phyloP scores from a whole-genome alignment of 2,888 invertebrate genomes.

The Diaphora mendica region DNA sequence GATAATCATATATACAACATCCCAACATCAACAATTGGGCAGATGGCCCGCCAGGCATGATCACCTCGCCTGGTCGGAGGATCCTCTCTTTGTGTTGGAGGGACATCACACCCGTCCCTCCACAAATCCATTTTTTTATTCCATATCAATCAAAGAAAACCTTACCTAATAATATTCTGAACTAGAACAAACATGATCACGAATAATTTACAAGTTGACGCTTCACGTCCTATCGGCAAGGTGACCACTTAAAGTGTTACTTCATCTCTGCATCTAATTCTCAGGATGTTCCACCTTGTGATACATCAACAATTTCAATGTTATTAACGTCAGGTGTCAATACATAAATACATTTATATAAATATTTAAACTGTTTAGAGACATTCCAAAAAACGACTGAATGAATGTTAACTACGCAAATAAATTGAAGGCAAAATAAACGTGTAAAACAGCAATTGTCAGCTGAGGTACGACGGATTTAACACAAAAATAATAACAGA shows the following conservation, averaged over 20 bases:
- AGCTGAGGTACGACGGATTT: slow-evolving; percentile 29
- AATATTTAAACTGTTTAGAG: background rate
- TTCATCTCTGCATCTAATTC: background rate
- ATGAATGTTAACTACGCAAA: slow-evolving; percentile 26
- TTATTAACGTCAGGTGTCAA: slow-evolving; percentile 3
- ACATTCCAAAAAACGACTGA: slow-evolving; percentile 5
- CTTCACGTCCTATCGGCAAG: background rate
- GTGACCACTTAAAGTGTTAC: background rate
- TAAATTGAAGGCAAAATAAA: slow-evolving; percentile 25
- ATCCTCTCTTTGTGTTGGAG: no score
- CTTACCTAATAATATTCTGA: background rate
- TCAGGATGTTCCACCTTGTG: background rate
- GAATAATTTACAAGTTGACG: background rate
- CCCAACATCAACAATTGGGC: no score
- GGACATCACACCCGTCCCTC: no score
- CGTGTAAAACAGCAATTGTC: slow-evolving; percentile 19
- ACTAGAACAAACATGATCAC: background rate
- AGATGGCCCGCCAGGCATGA: no score
- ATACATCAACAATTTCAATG: background rate
- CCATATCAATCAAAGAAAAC: background rate
- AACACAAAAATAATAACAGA: slow-evolving; percentile 40
- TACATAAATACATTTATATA: background rate
- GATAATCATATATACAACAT: no score
- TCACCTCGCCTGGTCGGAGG: no score
- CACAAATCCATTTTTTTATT: no score